Base-by-base conservation (phyloP, 2,113 vertebrate species). In the Elephas maximus region DNA sequence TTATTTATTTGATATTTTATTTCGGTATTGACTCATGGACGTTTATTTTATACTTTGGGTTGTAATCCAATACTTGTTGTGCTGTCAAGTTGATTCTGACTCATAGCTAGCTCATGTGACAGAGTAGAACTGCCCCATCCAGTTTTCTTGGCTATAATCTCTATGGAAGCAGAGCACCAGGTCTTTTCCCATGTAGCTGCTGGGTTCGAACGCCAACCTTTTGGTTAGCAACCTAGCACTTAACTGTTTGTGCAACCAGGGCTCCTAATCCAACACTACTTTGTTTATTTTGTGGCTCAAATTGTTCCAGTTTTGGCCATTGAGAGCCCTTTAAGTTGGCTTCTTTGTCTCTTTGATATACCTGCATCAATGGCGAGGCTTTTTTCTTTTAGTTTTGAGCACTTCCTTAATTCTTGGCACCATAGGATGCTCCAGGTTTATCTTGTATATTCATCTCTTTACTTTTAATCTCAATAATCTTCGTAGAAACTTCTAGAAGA, bases 401-500 rank as follows among this genome's bases (percentile, higher is more conserved):
- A 78, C 71, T 51, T 81, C 45, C 26, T 81, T 94, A 71, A 6
- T 91, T 90, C 94, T 51, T 63, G 0, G 41, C n/a, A 63, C 8
- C 90, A 81, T 9, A 48, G 48, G 9, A 48, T 48, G 48, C 48
- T 48, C 3, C 17, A 78, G 37, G 60, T 30, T 95, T 8, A 91
- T 89, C 92, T 91, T 93, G 4, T 21, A 65, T 53, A 89, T 91
- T 62, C 9, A 69, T 23, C 21, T 94, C 21, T 95, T 97, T 82
- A n/a, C 37, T 95, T 96, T 85, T 83, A 89, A 60, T 94, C 20
- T 87, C 37, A 57, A 5, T 87, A 23, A 84, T 97, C 51, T 76
- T 91, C n/a, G 81, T 44, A 93, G 71, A 94, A 51, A 12, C 8
- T 96, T 3, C 12, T 89, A 92, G 33, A 85, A 95, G 74, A 96